Conservation (phyloP, 2,113 vertebrate genomes). For the Mesocricetus auratus region DNA sequence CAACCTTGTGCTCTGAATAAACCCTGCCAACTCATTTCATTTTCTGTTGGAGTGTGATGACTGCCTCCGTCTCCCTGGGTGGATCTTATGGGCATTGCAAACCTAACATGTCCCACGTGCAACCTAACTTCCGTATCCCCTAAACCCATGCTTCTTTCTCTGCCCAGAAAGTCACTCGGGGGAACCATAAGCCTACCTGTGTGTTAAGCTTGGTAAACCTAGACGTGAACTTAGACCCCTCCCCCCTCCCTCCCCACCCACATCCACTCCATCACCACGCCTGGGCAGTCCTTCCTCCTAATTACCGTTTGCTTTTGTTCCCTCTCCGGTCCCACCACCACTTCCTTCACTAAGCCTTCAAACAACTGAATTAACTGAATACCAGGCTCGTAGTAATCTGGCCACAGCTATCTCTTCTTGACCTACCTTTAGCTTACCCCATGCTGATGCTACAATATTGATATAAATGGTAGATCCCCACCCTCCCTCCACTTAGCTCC, state of each 20-base stretch:
- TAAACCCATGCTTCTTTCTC: neutral
- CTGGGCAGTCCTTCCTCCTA: neutral
- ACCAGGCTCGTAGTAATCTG: neutral
- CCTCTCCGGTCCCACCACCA: constrained; percentile 45
- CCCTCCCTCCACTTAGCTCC: neutral
- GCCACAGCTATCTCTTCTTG: constrained; percentile 40
- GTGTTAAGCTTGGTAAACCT: constrained; percentile 13
- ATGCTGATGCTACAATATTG: neutral
- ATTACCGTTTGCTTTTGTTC: constrained; percentile 58
- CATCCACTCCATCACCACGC: constrained; percentile 46
- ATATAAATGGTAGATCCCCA: constrained; percentile 31
- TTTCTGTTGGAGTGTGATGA: neutral
- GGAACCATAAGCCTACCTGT: neutral
- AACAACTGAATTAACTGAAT: constrained; percentile 59
- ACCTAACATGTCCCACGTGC: neutral
- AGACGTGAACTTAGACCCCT: neutral
- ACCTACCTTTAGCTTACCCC: neutral
- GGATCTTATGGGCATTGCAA: neutral
- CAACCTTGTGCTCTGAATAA: neutral
- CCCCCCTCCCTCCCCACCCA: constrained; percentile 24
- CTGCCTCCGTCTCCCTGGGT: neutral
- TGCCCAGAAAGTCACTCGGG: neutral
- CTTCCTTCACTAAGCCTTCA: constrained; percentile 49
- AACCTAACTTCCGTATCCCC: neutral
- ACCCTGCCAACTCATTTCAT: neutral